These are phyloP conservation scores for Crotophaga sulcirostris DNA, from an alignment of 2,113 vertebrate genomes.

Conservation along the genomic window DNA sequence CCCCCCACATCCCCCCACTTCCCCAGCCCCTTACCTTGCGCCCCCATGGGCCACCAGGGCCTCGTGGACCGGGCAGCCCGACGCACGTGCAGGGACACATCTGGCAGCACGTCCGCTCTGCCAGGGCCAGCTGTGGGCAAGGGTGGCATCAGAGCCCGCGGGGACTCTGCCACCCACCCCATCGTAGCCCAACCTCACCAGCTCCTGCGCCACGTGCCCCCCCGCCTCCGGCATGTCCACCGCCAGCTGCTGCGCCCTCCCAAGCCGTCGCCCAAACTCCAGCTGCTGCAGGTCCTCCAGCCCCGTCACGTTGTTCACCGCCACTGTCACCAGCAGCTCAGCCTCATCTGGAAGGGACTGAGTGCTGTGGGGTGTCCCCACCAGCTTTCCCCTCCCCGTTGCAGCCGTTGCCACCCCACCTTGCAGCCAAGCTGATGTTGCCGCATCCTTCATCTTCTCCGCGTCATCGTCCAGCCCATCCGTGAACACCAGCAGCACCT, in stretches of 20 bases:
- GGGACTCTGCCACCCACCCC: neutral
- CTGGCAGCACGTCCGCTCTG: neutral
- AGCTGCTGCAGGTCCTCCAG: neutral
- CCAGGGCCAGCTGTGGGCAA: neutral
- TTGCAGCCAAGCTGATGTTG: neutral
- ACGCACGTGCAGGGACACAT: neutral
- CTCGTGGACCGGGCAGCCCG: neutral
- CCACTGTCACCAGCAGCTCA: neutral
- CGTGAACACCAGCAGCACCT: neutral
- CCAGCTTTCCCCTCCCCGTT: neutral
- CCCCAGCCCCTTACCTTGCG: neutral
- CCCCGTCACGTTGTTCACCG: neutral
- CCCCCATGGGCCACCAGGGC: neutral
- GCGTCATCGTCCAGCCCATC: neutral
- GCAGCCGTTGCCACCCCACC: neutral
- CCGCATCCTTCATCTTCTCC: neutral
- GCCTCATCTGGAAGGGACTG: neutral
- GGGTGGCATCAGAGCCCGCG: neutral
- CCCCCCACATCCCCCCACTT: neutral
- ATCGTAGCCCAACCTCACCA: neutral
- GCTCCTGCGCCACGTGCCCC: neutral
- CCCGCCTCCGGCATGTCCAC: neutral
- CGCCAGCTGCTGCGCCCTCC: neutral
- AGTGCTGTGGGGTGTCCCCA: neutral
- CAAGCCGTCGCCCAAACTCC: neutral